These are phyloP conservation scores for Littorina saxatilis DNA, from an alignment of 1,140 invertebrate genomes.

Conservation along the genomic window DNA sequence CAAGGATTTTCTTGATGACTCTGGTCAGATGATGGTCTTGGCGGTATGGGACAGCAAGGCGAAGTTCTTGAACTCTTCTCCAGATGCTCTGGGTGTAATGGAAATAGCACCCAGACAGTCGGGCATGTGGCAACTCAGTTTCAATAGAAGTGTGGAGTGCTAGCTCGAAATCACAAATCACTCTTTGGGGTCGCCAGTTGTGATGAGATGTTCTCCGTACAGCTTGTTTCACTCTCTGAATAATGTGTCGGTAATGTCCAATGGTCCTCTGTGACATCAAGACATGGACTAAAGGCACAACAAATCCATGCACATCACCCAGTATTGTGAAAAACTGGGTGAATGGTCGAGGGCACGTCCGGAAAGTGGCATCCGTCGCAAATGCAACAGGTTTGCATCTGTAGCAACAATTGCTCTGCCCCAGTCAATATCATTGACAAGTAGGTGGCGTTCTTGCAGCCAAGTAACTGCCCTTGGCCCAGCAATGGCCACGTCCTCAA, in stretches of 20 bases:
- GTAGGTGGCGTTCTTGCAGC: neutral
- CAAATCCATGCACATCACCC: slow-evolving; percentile 12
- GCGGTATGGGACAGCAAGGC: slow-evolving; percentile 10
- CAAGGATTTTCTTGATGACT: slow-evolving; percentile 10
- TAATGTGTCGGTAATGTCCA: slow-evolving; percentile 3
- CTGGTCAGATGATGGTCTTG: slow-evolving; percentile 9
- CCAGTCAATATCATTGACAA: slow-evolving; percentile 9
- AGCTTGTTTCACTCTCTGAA: slow-evolving; percentile 13
- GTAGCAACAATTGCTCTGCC: slow-evolving; percentile 6
- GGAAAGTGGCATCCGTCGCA: slow-evolving; percentile 8
- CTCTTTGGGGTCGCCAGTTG: slow-evolving; percentile 6
- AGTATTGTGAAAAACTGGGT: slow-evolving; percentile 14
- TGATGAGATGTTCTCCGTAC: slow-evolving; percentile 9
- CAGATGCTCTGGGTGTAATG: slow-evolving; percentile 12
- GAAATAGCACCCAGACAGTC: slow-evolving; percentile 7
- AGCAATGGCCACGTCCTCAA: too few relatives aligned
- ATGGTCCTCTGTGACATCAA: slow-evolving; percentile 13
- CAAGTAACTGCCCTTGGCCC: too few relatives aligned
- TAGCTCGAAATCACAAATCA: slow-evolving; percentile 5
- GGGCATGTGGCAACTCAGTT: slow-evolving; percentile 11
- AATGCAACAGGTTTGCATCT: slow-evolving; percentile 10
- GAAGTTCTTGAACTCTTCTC: slow-evolving; percentile 10
- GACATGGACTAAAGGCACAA: slow-evolving; percentile 9
- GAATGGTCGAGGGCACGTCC: slow-evolving; percentile 10
- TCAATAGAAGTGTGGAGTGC: slow-evolving; percentile 13